Evolutionary conservation across 2,888 invertebrate genomes (phyloP).

Genomic region (Rhodophaea formosa): DNA sequence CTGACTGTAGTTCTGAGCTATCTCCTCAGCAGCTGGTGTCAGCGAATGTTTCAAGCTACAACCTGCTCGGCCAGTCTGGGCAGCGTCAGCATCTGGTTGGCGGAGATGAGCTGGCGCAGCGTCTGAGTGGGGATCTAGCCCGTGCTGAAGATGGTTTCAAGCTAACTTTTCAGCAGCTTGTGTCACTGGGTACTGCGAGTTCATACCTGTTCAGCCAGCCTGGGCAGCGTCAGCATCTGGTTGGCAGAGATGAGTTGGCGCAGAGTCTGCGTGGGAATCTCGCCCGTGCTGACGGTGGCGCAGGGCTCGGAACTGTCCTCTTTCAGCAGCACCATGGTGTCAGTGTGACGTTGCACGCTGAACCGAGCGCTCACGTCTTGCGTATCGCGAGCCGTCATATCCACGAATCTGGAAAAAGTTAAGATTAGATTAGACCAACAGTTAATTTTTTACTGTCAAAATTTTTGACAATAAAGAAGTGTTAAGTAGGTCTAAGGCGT

Average conservation of each 20-base stretch:
- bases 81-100: conserved; percentile 92
- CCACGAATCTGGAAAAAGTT: conserved; percentile 83
- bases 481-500: no score
- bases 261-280: conserved; percentile 93
- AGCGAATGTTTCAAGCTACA: no score
- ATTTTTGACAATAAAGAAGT: no score
- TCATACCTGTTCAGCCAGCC: conserved; percentile 92
- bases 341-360: conserved; percentile 83
- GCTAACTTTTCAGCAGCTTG: no score
- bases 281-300: conserved; percentile 93
- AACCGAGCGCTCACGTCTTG: conserved; percentile 84
- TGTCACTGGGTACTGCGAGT: no score
- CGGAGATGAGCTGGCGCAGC: conserved; percentile 92
- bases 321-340: conserved; percentile 90
- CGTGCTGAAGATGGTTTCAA: no score
- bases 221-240: conserved; percentile 92
- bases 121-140: conserved; percentile 88
- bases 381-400: conserved; percentile 82
- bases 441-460: no score
- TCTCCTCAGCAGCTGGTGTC: no score
- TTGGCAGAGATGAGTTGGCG: conserved; percentile 94
- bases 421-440: no score
- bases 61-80: conserved; percentile 96
- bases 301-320: conserved; percentile 90
- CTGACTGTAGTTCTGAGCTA: no score